Evolutionary conservation across 2,113 vertebrate genomes (phyloP).

Genomic region (Limanda limanda): DNA sequence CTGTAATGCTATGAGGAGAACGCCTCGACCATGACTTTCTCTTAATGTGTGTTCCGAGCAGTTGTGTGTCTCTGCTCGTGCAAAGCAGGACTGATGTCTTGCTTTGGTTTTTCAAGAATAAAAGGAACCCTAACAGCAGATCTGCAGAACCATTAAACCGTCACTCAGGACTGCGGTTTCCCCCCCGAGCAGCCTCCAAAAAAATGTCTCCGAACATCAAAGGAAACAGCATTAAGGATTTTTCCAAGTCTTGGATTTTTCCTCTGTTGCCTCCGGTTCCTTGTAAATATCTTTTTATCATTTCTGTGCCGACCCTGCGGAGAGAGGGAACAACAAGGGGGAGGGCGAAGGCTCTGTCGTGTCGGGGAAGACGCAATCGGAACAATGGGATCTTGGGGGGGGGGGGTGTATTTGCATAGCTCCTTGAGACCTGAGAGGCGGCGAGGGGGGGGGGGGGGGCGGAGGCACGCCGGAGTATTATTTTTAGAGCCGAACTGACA

Average conservation of each 20-base stretch:
- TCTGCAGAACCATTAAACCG: slow-evolving; percentile 38
- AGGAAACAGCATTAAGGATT: slow-evolving; percentile 5
- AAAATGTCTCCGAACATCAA: slow-evolving; percentile 53
- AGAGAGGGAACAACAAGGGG: slow-evolving; percentile 59
- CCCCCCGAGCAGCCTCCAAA: slow-evolving; percentile 27
- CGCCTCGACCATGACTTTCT: too few species aligned
- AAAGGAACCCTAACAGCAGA: slow-evolving; percentile 23
- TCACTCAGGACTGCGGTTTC: slow-evolving; percentile 55
- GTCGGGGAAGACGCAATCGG: slow-evolving; percentile 53
- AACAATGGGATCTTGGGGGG: slow-evolving; percentile 51
- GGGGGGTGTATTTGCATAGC: slow-evolving; percentile 69
- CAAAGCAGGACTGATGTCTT: slow-evolving; percentile 6
- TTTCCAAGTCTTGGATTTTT: slow-evolving; percentile 31
- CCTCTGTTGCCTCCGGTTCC: slow-evolving; percentile 54
- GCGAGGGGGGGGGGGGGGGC: slow-evolving; percentile 11
- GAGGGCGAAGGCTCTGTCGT: slow-evolving; percentile 51
- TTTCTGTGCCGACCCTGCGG: slow-evolving; percentile 36
- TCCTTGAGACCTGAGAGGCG: slow-evolving; percentile 50
- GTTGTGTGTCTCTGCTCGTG: background rate
- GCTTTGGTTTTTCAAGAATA: slow-evolving; percentile 35
- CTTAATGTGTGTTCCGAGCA: too few species aligned
- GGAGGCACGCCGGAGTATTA: slow-evolving; percentile 64
- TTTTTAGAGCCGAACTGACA: slow-evolving; percentile 74
- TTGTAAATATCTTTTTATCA: slow-evolving; percentile 68
- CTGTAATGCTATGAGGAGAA: too few species aligned